These are phyloP conservation scores for Menura novaehollandiae DNA, from an alignment of 2,113 vertebrate genomes.

Conservation along the genomic window DNA sequence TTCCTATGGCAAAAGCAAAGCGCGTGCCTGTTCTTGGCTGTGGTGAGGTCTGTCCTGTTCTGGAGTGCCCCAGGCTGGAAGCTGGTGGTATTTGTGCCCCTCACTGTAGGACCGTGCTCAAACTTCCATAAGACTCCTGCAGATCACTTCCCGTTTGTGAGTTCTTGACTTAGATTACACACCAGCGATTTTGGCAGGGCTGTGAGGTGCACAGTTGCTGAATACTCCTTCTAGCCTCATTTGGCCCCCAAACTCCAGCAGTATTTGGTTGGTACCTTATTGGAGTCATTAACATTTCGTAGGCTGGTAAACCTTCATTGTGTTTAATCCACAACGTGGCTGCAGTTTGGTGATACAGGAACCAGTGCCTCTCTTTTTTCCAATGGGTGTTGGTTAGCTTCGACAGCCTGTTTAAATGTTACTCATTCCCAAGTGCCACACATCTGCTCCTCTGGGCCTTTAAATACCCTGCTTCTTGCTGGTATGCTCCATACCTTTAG, in stretches of 20 bases:
- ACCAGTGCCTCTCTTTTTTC: not conserved
- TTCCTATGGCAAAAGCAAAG: conserved; percentile 9
- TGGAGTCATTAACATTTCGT: not conserved
- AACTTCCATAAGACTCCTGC: not conserved
- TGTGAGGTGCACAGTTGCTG: fast-evolving
- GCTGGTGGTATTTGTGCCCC: not conserved
- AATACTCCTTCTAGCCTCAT: not conserved
- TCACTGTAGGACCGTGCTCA: not conserved
- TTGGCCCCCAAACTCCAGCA: not conserved
- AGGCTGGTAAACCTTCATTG: not conserved
- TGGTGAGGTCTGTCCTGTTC: not conserved
- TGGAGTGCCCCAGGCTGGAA: not conserved
- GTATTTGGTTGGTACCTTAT: not conserved
- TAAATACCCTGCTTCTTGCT: not conserved
- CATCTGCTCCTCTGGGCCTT: conserved; percentile 12
- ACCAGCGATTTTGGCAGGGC: fast-evolving
- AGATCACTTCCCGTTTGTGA: not conserved
- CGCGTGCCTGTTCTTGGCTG: not conserved
- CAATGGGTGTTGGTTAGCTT: not conserved
- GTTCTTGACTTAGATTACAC: not conserved
- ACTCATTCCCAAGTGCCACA: not conserved
- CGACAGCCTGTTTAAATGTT: not conserved
- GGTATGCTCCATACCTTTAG: not conserved
- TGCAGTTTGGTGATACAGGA: not conserved
- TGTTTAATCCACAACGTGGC: not conserved